Conservation (phyloP, 2,113 vertebrate species). For the Motacilla tschutschensis region DNA sequence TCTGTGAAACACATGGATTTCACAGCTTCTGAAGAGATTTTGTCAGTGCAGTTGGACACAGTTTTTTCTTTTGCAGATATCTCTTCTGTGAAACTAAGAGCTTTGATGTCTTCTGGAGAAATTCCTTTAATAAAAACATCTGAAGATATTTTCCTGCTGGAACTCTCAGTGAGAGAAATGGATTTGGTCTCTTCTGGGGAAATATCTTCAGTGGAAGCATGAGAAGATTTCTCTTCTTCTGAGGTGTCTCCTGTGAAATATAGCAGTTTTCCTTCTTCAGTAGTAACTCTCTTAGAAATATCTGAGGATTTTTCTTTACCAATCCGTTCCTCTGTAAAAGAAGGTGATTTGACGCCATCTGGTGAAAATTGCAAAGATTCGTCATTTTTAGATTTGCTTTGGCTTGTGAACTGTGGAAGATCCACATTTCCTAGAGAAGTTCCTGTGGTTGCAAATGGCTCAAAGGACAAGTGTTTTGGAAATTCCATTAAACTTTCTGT, state of each 20-base stretch:
- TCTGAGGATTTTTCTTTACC: slow-evolving; percentile 52
- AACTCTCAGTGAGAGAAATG: slow-evolving; percentile 66
- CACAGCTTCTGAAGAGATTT: neutral
- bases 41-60: neutral
- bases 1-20: slow-evolving; percentile 3
- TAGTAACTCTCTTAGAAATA: slow-evolving; percentile 19
- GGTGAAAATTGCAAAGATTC: slow-evolving; percentile 46
- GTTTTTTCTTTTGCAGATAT: slow-evolving; percentile 39
- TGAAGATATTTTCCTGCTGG: slow-evolving; percentile 62
- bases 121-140: slow-evolving; percentile 64
- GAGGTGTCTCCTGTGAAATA: slow-evolving; percentile 25
- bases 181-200: slow-evolving; percentile 67
- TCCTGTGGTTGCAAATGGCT: slow-evolving; percentile 23
- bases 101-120: slow-evolving; percentile 60
- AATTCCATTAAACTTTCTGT: neutral
- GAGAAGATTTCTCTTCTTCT: slow-evolving; percentile 41
- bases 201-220: slow-evolving; percentile 19
- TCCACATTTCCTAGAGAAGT: neutral
- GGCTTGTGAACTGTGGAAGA: slow-evolving; percentile 17
- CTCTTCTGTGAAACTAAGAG: slow-evolving; percentile 58
- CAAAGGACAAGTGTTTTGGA: slow-evolving; percentile 12
- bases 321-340: slow-evolving; percentile 48
- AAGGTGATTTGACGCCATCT: slow-evolving; percentile 66
- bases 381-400: slow-evolving; percentile 34
- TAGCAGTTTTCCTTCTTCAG: slow-evolving; percentile 18